Base-by-base conservation (phyloP, 2,113 vertebrate genomes). In the Nyctereutes procyonoides region DNA sequence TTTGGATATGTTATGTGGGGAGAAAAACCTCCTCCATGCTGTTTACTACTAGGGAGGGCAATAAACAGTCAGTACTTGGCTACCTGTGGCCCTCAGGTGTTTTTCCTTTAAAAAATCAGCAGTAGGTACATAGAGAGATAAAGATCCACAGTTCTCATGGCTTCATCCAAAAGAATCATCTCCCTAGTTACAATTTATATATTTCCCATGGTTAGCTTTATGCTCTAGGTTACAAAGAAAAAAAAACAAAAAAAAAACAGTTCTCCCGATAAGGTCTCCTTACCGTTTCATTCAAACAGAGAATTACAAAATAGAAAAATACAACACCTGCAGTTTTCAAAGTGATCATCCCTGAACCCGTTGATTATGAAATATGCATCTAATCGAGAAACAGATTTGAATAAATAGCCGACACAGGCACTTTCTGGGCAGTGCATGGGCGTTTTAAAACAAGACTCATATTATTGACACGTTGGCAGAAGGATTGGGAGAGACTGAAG, bases 201-300 rank as follows among this genome's bases (percentile, higher is more conserved):
- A 79, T 90, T 90, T 98, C 97, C 98, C 87, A 79, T 3, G 0
- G 95, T 48, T 97, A 94, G 95, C 88, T 98, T 98, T 97, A 93
- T 97, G 93, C 90, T 97, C 80, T 62, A 88, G 86, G 56, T 95
- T 98, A 97, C 89, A 95, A 95, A 0, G 67, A 89, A 96, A 14
- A 48, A 94, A 96, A 96, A 93, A n/a, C n/a, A n/a, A n/a, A 38
- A 38, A 93, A 96, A 94, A 96, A 96, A 93, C 13, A 67, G 32
- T 38, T 86, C 93, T 98, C 88, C 81, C 76, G 92, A 1, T 65
- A 97, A 98, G 93, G 93, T 93, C 93, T 87, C 97, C 92, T 91
- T 74, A 92, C 76, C 82, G 88, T 85, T 98, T 98, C 95, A 97
- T 95, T 96, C 97, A 97, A 96, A 97, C 67, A 86, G 71, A 98